Conservation (phyloP, 2,113 vertebrate genomes). For the Epinephelus moara region DNA sequence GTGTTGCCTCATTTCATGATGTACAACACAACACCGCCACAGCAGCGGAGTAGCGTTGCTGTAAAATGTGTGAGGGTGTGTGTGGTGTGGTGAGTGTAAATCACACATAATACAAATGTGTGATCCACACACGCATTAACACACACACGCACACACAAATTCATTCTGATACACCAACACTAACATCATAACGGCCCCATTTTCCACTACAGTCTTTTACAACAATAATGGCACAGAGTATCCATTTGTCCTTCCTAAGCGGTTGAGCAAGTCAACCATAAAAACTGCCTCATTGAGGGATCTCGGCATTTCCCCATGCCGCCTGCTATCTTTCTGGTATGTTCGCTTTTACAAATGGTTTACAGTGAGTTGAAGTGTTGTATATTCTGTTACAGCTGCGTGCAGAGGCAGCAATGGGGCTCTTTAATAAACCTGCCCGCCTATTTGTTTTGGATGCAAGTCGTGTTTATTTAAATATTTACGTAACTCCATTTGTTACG, state of each 20-base stretch:
- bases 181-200: slow-evolving; percentile 18
- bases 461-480: slow-evolving; percentile 82
- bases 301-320: slow-evolving; percentile 34
- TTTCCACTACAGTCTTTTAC: slow-evolving; percentile 18
- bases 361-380: slow-evolving; percentile 80
- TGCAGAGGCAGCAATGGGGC: slow-evolving; percentile 42
- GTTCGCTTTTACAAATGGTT: slow-evolving; percentile 75
- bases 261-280: slow-evolving; percentile 54
- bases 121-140: background rate
- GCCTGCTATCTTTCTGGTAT: slow-evolving; percentile 68
- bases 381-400: slow-evolving; percentile 76
- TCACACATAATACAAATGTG: slow-evolving; percentile 42
- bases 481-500: slow-evolving; percentile 66
- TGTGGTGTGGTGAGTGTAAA: slow-evolving; percentile 38
- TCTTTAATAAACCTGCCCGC: slow-evolving; percentile 63
- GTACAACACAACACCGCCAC: slow-evolving; percentile 17
- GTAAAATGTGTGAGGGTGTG: slow-evolving; percentile 53
- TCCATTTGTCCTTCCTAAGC: slow-evolving; percentile 21
- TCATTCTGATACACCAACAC: slow-evolving; percentile 4
- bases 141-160: background rate
- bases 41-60: slow-evolving; percentile 9
- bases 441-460: slow-evolving; percentile 81
- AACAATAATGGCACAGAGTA: slow-evolving; percentile 27
- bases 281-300: slow-evolving; percentile 29
- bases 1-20: slow-evolving; percentile 25